These are phyloP conservation scores for Cerastis leucographa DNA, from an alignment of 2,888 invertebrate genomes.

Conservation along the genomic window DNA sequence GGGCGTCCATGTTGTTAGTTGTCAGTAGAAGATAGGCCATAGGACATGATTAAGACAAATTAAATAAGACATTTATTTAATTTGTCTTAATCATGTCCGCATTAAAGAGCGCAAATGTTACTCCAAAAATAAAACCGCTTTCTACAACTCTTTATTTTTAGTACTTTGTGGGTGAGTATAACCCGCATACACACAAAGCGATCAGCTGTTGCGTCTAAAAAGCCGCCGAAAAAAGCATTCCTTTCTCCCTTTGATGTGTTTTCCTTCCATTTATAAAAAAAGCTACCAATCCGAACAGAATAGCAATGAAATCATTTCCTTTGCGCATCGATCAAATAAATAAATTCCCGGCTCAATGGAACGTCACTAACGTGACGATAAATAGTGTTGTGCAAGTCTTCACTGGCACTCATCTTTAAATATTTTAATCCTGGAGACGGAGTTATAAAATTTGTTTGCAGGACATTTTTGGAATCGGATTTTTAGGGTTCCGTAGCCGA, in stretches of 20 bases:
- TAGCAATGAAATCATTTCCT: conserved; percentile 50
- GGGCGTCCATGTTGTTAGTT: too few species aligned
- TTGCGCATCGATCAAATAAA: conserved; percentile 47
- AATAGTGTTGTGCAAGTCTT: conserved; percentile 21
- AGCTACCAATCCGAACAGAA: conserved; percentile 15
- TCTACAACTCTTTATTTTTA: not conserved
- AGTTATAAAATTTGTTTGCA: too few species aligned
- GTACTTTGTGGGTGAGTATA: not conserved
- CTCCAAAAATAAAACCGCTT: not conserved
- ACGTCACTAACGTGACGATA: conserved; percentile 18
- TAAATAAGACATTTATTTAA: not conserved
- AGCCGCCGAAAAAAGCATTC: conserved; percentile 33
- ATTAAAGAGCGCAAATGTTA: not conserved
- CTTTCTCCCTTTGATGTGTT: conserved; percentile 30
- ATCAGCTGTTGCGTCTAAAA: conserved; percentile 37
- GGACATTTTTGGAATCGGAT: too few species aligned
- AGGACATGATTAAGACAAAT: too few species aligned
- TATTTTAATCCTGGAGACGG: not conserved
- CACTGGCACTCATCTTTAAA: not conserved
- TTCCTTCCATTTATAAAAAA: conserved; percentile 22
- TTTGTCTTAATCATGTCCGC: not conserved
- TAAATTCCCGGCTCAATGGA: conserved; percentile 24
- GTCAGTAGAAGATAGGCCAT: not conserved
- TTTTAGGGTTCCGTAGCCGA: too few species aligned
- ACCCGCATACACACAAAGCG: conserved; percentile 29